Conservation (phyloP, 2,113 vertebrate genomes). For the Sphaerodactylus townsendi region DNA sequence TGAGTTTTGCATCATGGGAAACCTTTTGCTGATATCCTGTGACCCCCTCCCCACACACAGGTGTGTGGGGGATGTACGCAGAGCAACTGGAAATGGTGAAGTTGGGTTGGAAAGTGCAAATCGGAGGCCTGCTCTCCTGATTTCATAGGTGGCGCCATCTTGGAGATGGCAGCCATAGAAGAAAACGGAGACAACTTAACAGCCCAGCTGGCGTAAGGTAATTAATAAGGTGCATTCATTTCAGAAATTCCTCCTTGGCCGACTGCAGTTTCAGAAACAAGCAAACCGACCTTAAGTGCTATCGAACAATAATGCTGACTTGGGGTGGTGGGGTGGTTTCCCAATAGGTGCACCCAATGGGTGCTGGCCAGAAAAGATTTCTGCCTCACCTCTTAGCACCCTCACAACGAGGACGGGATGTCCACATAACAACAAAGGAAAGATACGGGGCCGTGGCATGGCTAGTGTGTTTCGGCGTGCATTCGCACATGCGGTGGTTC, state of each 20-base stretch:
- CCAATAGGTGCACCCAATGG: not conserved
- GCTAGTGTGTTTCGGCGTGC: too few species aligned
- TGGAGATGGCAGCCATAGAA: not conserved
- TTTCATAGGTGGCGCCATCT: not conserved
- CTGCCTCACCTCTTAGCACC: too few species aligned
- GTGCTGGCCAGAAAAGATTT: not conserved
- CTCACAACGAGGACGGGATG: not conserved
- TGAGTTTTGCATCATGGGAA: too few species aligned
- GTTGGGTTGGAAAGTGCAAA: not conserved
- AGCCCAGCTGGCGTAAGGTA: not conserved
- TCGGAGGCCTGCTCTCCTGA: too few species aligned
- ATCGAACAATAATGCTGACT: not conserved
- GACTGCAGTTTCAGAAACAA: not conserved
- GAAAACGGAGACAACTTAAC: not conserved
- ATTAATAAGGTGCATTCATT: not conserved
- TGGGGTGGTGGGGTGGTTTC: not conserved
- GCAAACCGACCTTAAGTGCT: not conserved
- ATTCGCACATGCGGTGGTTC: too few species aligned
- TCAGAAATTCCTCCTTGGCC: not conserved
- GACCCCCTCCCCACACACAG: not conserved
- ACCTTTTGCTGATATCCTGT: too few species aligned
- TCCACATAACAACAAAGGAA: too few species aligned
- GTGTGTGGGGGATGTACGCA: not conserved
- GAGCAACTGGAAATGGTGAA: not conserved
- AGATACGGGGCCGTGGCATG: too few species aligned